phyloP scores from a whole-genome alignment of 1,140 invertebrate genomes.

The Drosophila jambulina region DNA sequence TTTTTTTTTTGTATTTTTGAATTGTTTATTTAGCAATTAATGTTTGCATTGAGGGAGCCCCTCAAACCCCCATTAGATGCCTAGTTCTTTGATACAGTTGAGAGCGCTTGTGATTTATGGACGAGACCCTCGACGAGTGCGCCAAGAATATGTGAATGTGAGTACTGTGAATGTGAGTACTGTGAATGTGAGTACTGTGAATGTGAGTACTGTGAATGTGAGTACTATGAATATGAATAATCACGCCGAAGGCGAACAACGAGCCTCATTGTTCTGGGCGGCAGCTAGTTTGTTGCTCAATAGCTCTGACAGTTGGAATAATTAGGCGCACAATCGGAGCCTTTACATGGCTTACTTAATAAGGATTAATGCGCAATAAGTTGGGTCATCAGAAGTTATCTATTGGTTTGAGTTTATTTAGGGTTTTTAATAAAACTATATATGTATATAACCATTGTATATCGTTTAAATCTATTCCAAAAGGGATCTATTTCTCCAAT shows the following conservation, averaged over 20 bases:
- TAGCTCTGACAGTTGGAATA: conserved; percentile 31
- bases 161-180: too few relatives aligned
- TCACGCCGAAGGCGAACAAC: conserved; percentile 56
- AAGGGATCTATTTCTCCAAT: too few relatives aligned
- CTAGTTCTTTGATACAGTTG: conserved; percentile 71
- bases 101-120: conserved; percentile 73
- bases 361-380: conserved; percentile 49
- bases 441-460: too few relatives aligned
- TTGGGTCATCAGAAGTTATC: not conserved
- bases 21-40: conserved; percentile 65
- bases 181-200: conserved; percentile 36
- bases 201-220: conserved; percentile 46
- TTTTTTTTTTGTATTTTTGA: conserved; percentile 1
- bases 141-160: conserved; percentile 15
- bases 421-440: too few relatives aligned
- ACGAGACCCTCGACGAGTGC: conserved; percentile 56
- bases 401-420: conserved; percentile 3
- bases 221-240: conserved; percentile 50
- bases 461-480: too few relatives aligned
- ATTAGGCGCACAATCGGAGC: conserved; percentile 44
- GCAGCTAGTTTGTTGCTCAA: conserved; percentile 33
- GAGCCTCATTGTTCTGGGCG: conserved; percentile 54
- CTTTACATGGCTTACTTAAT: conserved; percentile 34
- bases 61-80: conserved; percentile 27
- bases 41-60: conserved; percentile 25